Evolutionary conservation across 30 jellyfish, hydroid and myxozoan genomes (phyloP).

Genomic region (Nemopilema nomurai): DNA sequence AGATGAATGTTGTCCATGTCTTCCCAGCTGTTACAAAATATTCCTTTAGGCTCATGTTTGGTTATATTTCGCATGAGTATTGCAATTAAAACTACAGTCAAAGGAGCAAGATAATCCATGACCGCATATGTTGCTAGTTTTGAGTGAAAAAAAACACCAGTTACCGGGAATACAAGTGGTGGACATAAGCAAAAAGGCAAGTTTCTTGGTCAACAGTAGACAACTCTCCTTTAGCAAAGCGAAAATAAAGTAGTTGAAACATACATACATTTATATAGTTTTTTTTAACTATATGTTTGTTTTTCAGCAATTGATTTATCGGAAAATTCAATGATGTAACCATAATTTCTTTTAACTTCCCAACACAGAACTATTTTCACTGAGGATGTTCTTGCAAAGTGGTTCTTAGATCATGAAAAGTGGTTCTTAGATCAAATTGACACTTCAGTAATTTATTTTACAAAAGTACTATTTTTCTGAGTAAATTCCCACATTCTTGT

Average conservation of each 20-base stretch:
- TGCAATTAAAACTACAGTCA: no score
- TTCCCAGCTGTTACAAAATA: no score
- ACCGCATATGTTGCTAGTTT: no score
- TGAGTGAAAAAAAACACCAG: no score
- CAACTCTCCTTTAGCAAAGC: slow-evolving; percentile 18
- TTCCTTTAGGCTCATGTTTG: no score
- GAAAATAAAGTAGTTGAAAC: background rate
- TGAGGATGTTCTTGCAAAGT: background rate
- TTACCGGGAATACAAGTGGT: slow-evolving; percentile 53
- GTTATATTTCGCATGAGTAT: no score
- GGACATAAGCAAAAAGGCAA: slow-evolving; percentile 32
- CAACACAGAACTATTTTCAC: background rate
- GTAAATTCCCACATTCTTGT: background rate
- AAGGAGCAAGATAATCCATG: no score
- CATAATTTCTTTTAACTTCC: background rate
- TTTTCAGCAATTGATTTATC: background rate
- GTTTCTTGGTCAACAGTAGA: slow-evolving; percentile 47
- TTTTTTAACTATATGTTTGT: background rate
- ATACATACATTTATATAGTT: background rate
- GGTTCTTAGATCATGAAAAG: background rate
- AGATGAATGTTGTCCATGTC: no score
- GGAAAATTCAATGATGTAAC: background rate
- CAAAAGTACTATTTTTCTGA: background rate
- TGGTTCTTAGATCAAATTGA: background rate
- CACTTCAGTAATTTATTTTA: background rate